A percentile compares a stretch with the other conserved stretches of the same genome.
These are phyloP conservation scores for Sinopyrophorus schimmeli DNA, from an alignment of 2,888 invertebrate species.

Conservation along the genomic window DNA sequence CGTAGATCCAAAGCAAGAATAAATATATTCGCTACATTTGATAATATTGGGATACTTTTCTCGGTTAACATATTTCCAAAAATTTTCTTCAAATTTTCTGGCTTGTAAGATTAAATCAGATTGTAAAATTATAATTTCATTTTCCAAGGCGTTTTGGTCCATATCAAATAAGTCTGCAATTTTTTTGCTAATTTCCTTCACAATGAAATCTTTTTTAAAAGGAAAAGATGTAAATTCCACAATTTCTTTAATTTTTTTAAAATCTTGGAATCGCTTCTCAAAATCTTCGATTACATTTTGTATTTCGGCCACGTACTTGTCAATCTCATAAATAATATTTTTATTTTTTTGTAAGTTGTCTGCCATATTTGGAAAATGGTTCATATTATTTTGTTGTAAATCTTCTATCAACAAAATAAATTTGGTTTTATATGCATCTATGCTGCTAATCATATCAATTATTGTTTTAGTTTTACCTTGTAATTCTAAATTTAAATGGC, in stretches of 20 bases:
- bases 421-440: slow-evolving; percentile 13
- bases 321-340: slow-evolving; percentile 24
- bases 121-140: slow-evolving; percentile 34
- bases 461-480: slow-evolving; percentile 31
- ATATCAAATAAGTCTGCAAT: slow-evolving; percentile 29
- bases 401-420: slow-evolving; percentile 20
- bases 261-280: slow-evolving; percentile 29
- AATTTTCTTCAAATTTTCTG: slow-evolving; percentile 30
- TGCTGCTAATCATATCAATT: slow-evolving; percentile 27
- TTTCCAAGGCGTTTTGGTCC: slow-evolving; percentile 26
- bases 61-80: slow-evolving; percentile 32
- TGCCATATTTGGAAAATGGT: slow-evolving; percentile 29
- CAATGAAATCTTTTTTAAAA: slow-evolving; percentile 25
- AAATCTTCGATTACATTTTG: slow-evolving; percentile 28
- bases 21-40: no score
- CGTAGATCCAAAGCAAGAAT: no score
- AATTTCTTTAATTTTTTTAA: slow-evolving; percentile 28
- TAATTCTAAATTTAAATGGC: slow-evolving; percentile 30
- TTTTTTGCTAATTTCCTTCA: slow-evolving; percentile 22
- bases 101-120: slow-evolving; percentile 31
- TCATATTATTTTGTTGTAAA: slow-evolving; percentile 27
- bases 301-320: slow-evolving; percentile 26
- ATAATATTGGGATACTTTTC: no score
- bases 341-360: slow-evolving; percentile 21
- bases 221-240: slow-evolving; percentile 20